Conservation (phyloP, 2,888 invertebrate species). For the Ephialtes manifestator region DNA sequence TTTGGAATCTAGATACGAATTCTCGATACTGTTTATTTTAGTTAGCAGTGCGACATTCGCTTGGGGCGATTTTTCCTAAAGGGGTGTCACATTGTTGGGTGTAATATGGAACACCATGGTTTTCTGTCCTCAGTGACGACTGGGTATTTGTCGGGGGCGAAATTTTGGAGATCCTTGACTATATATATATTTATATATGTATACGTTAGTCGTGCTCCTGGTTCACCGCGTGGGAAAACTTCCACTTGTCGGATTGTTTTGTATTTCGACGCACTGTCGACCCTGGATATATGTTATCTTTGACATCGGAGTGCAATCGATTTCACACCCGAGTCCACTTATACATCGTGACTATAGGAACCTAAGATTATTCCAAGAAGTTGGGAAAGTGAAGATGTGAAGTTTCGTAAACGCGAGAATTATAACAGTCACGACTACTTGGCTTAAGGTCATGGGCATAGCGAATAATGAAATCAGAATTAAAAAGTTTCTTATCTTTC, state of each 20-base stretch:
- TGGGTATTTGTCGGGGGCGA: neutral
- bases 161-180: neutral
- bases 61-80: neutral
- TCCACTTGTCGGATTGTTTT: conserved; percentile 16
- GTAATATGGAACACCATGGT: neutral
- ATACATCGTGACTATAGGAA: neutral
- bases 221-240: conserved; percentile 37
- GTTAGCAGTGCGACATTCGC: neutral
- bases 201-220: neutral
- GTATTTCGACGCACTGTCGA: neutral
- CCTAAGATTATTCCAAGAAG: neutral
- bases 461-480: neutral
- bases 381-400: neutral
- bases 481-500: neutral
- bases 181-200: neutral
- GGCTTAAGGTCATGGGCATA: neutral
- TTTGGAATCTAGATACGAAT: neutral
- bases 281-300: neutral
- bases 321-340: neutral
- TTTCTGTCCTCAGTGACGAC: neutral
- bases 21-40: neutral
- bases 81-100: neutral
- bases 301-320: neutral
- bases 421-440: neutral
- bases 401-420: neutral